phyloP scores from a whole-genome alignment of 2,888 invertebrate genomes.

The Oscheius sp. region DNA sequence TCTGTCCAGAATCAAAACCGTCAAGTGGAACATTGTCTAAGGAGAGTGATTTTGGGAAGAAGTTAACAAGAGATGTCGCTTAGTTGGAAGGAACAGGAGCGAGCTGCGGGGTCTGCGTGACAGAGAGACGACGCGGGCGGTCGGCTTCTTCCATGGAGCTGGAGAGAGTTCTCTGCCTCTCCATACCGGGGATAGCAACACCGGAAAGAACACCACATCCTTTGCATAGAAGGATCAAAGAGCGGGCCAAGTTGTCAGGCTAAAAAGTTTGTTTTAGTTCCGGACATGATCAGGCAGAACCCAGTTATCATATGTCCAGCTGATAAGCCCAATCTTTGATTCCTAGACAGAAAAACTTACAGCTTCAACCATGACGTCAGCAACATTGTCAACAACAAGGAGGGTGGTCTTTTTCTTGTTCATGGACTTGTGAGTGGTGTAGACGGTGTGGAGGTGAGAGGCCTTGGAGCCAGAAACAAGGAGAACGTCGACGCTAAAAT shows the following conservation, averaged over 20 bases:
- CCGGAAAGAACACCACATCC: constrained; percentile 80
- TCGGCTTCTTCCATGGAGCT: constrained; percentile 74
- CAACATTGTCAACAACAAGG: constrained; percentile 86
- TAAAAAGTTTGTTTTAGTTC: constrained; percentile 74
- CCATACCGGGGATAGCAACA: constrained; percentile 73
- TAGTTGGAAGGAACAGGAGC: constrained; percentile 52
- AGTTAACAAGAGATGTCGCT: constrained; percentile 6
- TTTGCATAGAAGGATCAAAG: constrained; percentile 88
- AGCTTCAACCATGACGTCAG: constrained; percentile 88
- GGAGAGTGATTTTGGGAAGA: neutral
- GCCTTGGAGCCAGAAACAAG: constrained; percentile 85
- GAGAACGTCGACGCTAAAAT: constrained; percentile 80
- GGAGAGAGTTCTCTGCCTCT: constrained; percentile 70
- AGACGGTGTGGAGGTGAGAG: constrained; percentile 84
- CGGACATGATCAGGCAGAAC: neutral
- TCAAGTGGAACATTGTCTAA: neutral
- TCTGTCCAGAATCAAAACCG: constrained; percentile 5
- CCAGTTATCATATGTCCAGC: neutral
- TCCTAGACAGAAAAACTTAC: constrained; percentile 77
- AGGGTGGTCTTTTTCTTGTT: constrained; percentile 87
- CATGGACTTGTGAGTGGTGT: constrained; percentile 82
- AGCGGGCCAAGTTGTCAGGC: constrained; percentile 89
- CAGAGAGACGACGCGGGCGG: constrained; percentile 70
- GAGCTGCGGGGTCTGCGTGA: constrained; percentile 58
- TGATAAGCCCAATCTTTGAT: no score